Conservation (phyloP, 2,113 vertebrate genomes). For the Oryctolagus cuniculus region mOryCun1.1 NC_091439.1:56728501-56729000, state of each 20-base stretch:
- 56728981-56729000: background rate
- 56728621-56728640: constrained; percentile 18
- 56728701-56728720: background rate
- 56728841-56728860: background rate
- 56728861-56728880: background rate
- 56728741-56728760: background rate
- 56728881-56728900: background rate
- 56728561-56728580: background rate
- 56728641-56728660: constrained; percentile 15
- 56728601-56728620: background rate
- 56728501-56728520: too few relatives aligned
- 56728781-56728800: background rate
- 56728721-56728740: background rate
- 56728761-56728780: background rate
- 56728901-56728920: background rate
- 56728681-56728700: background rate
- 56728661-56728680: background rate
- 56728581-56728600: too few relatives aligned
- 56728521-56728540: too few relatives aligned
- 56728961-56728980: background rate
- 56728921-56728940: background rate
- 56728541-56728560: background rate
- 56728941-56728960: background rate
- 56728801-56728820: background rate
- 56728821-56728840: background rate